phyloP scores from a whole-genome alignment of 2,113 vertebrate species.

The Mormyrus lacerda region DNA sequence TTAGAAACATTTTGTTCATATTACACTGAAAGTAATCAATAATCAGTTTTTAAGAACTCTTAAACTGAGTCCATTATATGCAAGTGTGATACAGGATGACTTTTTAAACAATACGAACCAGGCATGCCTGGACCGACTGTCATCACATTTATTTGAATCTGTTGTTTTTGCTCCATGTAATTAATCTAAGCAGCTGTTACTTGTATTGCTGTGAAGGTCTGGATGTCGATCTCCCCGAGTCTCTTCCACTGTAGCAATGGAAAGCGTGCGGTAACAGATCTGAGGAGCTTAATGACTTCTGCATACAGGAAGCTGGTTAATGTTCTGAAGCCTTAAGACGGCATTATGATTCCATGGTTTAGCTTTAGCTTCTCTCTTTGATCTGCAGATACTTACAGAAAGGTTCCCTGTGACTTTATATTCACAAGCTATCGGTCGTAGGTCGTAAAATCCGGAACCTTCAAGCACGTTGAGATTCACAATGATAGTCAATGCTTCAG shows the following conservation, averaged over 20 bases:
- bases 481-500: not conserved
- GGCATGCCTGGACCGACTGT: not conserved
- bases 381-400: not conserved
- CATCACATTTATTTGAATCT: conserved; percentile 53
- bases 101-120: not conserved
- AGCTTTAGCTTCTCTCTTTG: not conserved
- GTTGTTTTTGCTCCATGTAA: not conserved
- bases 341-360: not conserved
- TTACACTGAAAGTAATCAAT: conserved; percentile 86
- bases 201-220: conserved; percentile 57
- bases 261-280: not conserved
- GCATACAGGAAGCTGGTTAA: not conserved
- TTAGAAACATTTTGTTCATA: conserved; percentile 24
- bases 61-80: conserved; percentile 43
- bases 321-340: not conserved
- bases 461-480: not conserved
- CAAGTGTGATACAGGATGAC: not conserved
- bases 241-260: not conserved
- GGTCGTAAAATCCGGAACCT: not conserved
- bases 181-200: not conserved
- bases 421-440: not conserved
- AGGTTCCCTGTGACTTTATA: not conserved
- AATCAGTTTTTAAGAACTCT: conserved; percentile 63
- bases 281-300: not conserved
- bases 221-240: conserved; percentile 44